Conservation (phyloP, 1,140 invertebrate genomes). For the Chrysomallon squamiferum region DNA sequence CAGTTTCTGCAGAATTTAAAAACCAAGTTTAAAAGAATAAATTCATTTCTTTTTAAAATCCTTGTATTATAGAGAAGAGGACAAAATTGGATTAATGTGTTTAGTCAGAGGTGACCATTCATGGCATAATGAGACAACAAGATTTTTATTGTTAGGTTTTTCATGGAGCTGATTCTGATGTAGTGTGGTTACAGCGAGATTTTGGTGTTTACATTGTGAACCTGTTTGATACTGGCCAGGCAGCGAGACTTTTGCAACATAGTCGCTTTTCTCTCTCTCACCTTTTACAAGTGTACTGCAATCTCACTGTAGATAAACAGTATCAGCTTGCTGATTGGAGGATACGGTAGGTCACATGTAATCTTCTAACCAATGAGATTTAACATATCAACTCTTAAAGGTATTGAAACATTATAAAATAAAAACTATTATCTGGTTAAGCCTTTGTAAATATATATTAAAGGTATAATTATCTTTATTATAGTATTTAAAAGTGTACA, state of each 20-base stretch:
- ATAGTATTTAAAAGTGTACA: too few species aligned
- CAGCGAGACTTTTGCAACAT: slow-evolving; percentile 76
- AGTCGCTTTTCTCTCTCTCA: slow-evolving; percentile 78
- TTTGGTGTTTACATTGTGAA: slow-evolving; percentile 95
- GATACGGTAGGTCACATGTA: slow-evolving; percentile 69
- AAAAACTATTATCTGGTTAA: too few species aligned
- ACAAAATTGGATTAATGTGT: too few species aligned
- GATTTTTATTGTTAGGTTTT: slow-evolving; percentile 75
- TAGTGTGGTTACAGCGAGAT: slow-evolving; percentile 95
- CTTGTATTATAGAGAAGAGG: too few species aligned
- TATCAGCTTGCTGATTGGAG: slow-evolving; percentile 97
- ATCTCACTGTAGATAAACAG: slow-evolving; percentile 83
- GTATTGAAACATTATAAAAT: too few species aligned
- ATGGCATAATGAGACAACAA: too few species aligned
- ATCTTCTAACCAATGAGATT: not conserved
- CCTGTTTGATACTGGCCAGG: slow-evolving; percentile 95
- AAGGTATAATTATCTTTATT: too few species aligned
- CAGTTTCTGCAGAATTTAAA: too few species aligned
- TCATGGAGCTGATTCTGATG: slow-evolving; percentile 89
- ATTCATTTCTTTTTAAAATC: too few species aligned
- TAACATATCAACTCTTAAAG: slow-evolving; percentile 7
- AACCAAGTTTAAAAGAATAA: too few species aligned
- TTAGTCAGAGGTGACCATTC: too few species aligned
- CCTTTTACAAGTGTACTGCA: slow-evolving; percentile 82
- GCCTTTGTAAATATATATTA: too few species aligned